phyloP scores from a whole-genome alignment of 2,113 vertebrate species.

The Spilogale gracilis region DNA sequence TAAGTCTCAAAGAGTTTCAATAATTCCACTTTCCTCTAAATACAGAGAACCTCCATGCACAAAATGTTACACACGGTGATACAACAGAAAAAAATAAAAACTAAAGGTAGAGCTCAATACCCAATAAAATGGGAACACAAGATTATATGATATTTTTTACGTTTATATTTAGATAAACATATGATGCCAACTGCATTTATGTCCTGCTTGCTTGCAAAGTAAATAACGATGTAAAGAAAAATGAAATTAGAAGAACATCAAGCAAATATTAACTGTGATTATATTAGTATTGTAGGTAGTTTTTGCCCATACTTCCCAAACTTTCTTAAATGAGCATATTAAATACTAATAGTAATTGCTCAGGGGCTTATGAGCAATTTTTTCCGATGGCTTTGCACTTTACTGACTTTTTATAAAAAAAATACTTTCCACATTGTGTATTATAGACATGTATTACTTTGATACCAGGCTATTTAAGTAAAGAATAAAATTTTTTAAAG shows the following conservation, averaged over 20 bases:
- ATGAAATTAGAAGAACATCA: background rate
- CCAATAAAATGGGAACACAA: background rate
- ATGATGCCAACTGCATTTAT: background rate
- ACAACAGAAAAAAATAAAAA: background rate
- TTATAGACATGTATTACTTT: background rate
- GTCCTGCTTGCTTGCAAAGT: background rate
- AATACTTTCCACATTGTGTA: background rate
- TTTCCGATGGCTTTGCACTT: background rate
- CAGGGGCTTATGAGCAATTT: background rate
- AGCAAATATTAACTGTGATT: background rate
- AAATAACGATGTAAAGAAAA: slow-evolving; percentile 19
- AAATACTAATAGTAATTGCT: background rate
- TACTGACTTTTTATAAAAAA: background rate
- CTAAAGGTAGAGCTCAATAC: background rate
- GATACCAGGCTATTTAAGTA: slow-evolving; percentile 16
- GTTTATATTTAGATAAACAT: background rate
- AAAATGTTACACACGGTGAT: background rate
- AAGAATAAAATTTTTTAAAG: slow-evolving; percentile 10
- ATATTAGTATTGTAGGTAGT: background rate
- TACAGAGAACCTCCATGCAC: background rate
- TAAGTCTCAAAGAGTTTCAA: background rate
- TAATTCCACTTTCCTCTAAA: background rate
- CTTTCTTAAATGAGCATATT: slow-evolving; percentile 27
- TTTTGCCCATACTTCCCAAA: background rate
- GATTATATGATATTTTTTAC: background rate